A percentile compares a stretch with the other conserved stretches of the same genome.
These are phyloP conservation scores for Gymnocypris eckloni DNA, from an alignment of 2,797 vertebrate genomes.

Conservation along the genomic window DNA sequence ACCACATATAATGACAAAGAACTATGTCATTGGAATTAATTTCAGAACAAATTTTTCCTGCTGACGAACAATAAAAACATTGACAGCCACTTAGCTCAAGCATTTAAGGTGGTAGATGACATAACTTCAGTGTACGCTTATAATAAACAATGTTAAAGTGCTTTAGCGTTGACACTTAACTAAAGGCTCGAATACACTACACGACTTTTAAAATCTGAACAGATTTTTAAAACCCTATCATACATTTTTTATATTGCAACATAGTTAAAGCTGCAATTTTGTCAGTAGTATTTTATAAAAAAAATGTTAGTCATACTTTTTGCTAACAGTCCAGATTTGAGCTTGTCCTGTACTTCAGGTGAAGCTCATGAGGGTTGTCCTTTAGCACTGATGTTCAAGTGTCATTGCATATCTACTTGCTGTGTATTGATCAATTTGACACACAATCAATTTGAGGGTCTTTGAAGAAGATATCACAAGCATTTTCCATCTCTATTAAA, in stretches of 20 bases:
- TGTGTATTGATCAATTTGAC: slow-evolving; percentile 15
- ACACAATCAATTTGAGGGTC: slow-evolving; percentile 18
- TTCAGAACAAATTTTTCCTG: not conserved
- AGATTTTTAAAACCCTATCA: no score
- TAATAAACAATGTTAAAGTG: not conserved
- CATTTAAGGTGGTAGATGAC: not conserved
- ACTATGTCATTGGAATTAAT: not conserved
- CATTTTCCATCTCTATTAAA: slow-evolving; percentile 24
- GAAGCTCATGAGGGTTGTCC: not conserved
- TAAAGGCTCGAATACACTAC: not conserved
- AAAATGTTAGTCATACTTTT: not conserved
- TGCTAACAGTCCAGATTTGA: not conserved
- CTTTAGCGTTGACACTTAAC: not conserved
- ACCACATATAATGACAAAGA: not conserved
- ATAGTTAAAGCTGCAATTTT: not conserved
- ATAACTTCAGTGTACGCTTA: not conserved
- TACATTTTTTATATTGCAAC: not conserved
- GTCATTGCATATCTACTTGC: not conserved
- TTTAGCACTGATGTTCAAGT: slow-evolving; percentile 24
- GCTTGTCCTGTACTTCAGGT: not conserved
- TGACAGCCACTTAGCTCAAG: not conserved
- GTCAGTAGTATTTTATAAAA: not conserved
- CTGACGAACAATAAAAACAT: not conserved
- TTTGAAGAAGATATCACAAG: slow-evolving; percentile 37
- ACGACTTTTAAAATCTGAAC: no score